Evolutionary conservation across 2,797 vertebrate species (phyloP).

Genomic region (Monodelphis domestica): DNA sequence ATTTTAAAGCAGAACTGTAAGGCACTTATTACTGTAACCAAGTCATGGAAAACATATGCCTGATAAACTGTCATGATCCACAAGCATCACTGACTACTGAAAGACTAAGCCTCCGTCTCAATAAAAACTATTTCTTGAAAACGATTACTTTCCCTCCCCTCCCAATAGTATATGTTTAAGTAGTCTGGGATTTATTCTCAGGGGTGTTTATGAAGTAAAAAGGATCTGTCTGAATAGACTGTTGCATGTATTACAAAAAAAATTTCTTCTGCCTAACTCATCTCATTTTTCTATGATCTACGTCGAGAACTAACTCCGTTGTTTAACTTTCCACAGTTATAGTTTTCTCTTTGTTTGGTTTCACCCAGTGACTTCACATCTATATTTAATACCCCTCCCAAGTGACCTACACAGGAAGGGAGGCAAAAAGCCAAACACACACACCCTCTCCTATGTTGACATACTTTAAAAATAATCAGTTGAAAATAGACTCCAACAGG

Average conservation of each 20-base stretch:
- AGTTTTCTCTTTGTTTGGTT: constrained; percentile 69
- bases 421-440: constrained; percentile 30
- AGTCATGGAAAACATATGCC: constrained; percentile 5
- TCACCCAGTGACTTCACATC: constrained; percentile 55
- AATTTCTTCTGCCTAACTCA: constrained; percentile 39
- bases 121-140: constrained; percentile 33
- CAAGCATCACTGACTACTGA: not conserved
- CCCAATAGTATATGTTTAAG: constrained; percentile 19
- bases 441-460: constrained; percentile 73
- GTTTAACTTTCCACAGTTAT: constrained; percentile 67
- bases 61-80: constrained; percentile 37
- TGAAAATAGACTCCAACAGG: constrained; percentile 72
- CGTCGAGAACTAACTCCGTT: constrained; percentile 36
- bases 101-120: constrained; percentile 9
- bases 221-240: not conserved
- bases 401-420: constrained; percentile 77
- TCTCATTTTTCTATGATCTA: constrained; percentile 38
- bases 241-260: no score
- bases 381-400: constrained; percentile 75
- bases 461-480: constrained; percentile 52
- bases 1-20: not conserved
- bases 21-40: not conserved
- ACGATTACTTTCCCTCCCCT: not conserved
- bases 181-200: not conserved
- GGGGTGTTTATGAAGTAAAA: not conserved